Evolutionary conservation across 2,113 vertebrate species (phyloP), one percentile per base, ranked within the genome.

Genomic region (Pungitius pungitius): DNA sequence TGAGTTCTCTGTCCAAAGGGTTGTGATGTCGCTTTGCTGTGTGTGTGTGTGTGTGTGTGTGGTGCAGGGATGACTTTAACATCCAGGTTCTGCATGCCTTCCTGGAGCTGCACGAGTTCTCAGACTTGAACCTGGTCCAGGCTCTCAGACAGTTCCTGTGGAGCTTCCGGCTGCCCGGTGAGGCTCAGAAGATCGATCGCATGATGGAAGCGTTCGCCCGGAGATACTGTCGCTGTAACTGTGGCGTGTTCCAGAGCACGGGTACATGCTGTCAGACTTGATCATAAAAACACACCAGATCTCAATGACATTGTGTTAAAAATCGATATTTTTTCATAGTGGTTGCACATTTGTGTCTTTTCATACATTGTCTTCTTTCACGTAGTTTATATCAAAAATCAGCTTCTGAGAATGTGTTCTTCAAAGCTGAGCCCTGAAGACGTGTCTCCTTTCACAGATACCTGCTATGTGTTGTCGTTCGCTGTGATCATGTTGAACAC

Each of bases 191-290:
- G 93, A 99, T 99, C 0, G 98, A 99, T 92, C 95, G 98, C 42
- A 99, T 99, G 98, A 99, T 99, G 98, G 98, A 99, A 90, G 96
- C 98, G 0, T 99, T 99, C 8, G 98, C 98, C 10, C 96, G 95
- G 91, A 90, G 97, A 9, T 99, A 99, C 90, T 99, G 98, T 79
- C 96, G 94, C 89, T 99, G 98, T 79, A 99, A 99, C 82, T 92
- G 91, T 0, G 97, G 96, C 0, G 96, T 99, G 76, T 99, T 99
- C 90, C 96, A 98, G 91, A 97, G 95, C 86, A 97, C 97, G 10
- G 98, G 98, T 96, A 62, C 20, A 3, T n/a, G 17, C 17, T 18
- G 27, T 33, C 27, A 56, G 13, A 59, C 12, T n/a, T 6, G 20
- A 63, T 49, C 20, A 39, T 22, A 69, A 43, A 57, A 17, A 33